Evolutionary conservation across 1,140 invertebrate species (phyloP).

Genomic region (Lordiphosa clarofinis): DNA sequence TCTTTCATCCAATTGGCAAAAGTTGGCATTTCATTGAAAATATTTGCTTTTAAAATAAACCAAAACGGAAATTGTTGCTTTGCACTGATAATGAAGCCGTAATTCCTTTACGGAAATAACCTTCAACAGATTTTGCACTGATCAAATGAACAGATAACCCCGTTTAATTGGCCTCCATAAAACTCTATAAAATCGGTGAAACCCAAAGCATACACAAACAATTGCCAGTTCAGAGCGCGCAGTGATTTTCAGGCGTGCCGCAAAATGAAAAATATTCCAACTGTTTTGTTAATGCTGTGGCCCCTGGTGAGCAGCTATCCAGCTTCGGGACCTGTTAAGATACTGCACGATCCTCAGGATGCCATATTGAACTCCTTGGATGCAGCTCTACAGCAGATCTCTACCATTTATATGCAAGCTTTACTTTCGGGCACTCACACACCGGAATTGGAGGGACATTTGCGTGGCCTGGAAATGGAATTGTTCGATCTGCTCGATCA

Average conservation of each 20-base stretch:
- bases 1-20: background rate
- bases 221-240: conserved; percentile 47
- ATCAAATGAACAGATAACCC: conserved; percentile 35
- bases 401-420: conserved; percentile 67
- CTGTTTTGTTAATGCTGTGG: conserved; percentile 2
- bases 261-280: background rate
- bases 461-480: conserved; percentile 57
- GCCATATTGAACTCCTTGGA: conserved; percentile 53
- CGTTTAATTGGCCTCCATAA: background rate
- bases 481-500: conserved; percentile 62
- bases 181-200: conserved; percentile 36
- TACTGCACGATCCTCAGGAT: conserved; percentile 41
- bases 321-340: conserved; percentile 42
- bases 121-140: conserved; percentile 31
- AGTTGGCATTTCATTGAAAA: background rate
- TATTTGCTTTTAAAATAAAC: background rate
- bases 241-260: conserved; percentile 62
- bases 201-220: background rate
- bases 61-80: conserved; percentile 33
- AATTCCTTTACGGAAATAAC: conserved; percentile 9
- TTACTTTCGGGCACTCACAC: conserved; percentile 63
- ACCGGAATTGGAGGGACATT: conserved; percentile 51
- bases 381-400: conserved; percentile 49
- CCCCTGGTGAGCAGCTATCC: conserved; percentile 25
- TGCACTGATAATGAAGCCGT: conserved; percentile 35